phyloP scores from a whole-genome alignment of 2,797 vertebrate genomes.

The Lutra lutra region DNA sequence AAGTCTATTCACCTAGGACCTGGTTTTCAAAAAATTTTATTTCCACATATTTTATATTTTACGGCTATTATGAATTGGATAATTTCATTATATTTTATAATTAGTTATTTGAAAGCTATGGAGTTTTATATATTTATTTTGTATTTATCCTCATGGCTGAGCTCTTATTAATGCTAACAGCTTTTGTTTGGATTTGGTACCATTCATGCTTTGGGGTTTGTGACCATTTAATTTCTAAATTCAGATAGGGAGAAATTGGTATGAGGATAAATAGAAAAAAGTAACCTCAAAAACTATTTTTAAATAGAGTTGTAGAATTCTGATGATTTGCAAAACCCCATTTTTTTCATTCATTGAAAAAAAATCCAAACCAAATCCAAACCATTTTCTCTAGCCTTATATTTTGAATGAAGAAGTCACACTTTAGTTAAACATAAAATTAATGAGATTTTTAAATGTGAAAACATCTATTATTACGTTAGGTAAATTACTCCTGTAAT shows the following conservation, averaged over 20 bases:
- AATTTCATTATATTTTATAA: constrained; percentile 53
- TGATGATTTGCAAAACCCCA: background rate
- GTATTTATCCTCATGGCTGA: background rate
- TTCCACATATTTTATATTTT: constrained; percentile 41
- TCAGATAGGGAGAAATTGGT: constrained; percentile 24
- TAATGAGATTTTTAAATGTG: constrained; percentile 13
- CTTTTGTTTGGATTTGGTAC: background rate
- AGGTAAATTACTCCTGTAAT: background rate
- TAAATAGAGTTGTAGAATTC: background rate
- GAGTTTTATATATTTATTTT: constrained; percentile 53
- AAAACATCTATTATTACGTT: constrained; percentile 17
- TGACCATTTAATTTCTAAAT: constrained; percentile 34
- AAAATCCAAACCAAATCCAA: no score
- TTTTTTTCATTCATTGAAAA: background rate
- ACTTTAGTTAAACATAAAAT: constrained; percentile 31
- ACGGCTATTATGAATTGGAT: background rate
- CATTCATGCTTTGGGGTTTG: background rate
- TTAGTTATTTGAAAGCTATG: constrained; percentile 9
- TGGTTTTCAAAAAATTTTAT: background rate
- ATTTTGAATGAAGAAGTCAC: constrained; percentile 39
- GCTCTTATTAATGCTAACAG: background rate
- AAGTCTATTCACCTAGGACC: background rate
- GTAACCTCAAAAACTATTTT: constrained; percentile 40
- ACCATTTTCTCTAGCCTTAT: background rate
- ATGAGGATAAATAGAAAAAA: constrained; percentile 26